Evolutionary conservation across 2,797 vertebrate genomes (phyloP).

Genomic region (Chromis chromis): DNA sequence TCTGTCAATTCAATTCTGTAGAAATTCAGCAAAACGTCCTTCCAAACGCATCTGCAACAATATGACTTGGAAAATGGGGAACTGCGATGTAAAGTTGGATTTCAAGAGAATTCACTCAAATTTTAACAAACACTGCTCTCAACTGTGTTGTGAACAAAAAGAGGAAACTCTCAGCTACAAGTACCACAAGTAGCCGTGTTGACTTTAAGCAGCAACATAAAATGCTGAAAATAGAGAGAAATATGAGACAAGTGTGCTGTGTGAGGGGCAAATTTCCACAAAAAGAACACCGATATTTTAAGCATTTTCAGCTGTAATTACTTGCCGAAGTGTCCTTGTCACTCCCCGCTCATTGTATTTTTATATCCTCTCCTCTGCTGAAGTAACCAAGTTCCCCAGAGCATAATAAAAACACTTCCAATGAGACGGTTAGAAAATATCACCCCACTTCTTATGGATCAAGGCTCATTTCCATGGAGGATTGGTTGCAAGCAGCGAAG

Average conservation of each 20-base stretch:
- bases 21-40: too few relatives aligned
- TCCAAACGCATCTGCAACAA: background rate
- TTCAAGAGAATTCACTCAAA: too few relatives aligned
- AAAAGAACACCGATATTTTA: background rate
- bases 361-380: constrained; percentile 4
- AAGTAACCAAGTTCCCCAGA: constrained; percentile 17
- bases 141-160: background rate
- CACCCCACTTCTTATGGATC: constrained; percentile 28
- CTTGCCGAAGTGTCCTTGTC: constrained; percentile 1
- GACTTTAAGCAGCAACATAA: background rate
- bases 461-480: constrained; percentile 53
- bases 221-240: background rate
- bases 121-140: too few relatives aligned
- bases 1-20: background rate
- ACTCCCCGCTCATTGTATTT: background rate
- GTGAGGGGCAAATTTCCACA: too few relatives aligned
- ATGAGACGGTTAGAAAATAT: constrained; percentile 31
- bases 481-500: constrained; percentile 37
- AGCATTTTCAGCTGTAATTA: background rate
- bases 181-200: too few relatives aligned
- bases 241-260: background rate
- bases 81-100: background rate
- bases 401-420: constrained; percentile 30
- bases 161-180: background rate
- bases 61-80: background rate